phyloP scores from a whole-genome alignment of 2,113 vertebrate species.

The Eulemur rufifrons region DNA sequence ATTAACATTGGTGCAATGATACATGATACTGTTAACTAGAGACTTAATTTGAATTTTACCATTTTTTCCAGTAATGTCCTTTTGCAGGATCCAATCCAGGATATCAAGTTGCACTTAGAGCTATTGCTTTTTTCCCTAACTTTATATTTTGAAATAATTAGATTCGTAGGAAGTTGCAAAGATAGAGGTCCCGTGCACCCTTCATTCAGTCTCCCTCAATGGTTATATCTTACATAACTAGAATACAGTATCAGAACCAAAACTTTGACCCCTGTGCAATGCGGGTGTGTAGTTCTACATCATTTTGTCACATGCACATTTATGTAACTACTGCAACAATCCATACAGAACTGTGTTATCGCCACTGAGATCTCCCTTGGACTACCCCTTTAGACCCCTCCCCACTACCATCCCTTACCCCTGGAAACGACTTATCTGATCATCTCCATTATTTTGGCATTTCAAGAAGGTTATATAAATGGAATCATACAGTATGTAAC shows the following conservation, averaged over 20 bases:
- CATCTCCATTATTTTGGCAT: background rate
- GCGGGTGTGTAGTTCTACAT: background rate
- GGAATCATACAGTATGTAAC: background rate
- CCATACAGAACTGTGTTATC: background rate
- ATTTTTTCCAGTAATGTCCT: background rate
- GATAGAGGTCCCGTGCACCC: background rate
- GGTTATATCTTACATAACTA: background rate
- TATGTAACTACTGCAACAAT: background rate
- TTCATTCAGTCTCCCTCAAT: background rate
- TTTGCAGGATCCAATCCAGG: background rate
- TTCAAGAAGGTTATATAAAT: background rate
- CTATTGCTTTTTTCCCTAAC: background rate
- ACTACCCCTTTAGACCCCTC: background rate
- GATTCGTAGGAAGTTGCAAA: constrained; percentile 30
- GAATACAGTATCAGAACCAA: background rate
- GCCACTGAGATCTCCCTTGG: background rate
- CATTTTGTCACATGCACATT: background rate
- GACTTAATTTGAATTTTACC: background rate
- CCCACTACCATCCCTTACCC: background rate
- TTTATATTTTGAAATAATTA: background rate
- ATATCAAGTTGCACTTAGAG: background rate
- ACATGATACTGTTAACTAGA: background rate
- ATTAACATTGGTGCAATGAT: background rate
- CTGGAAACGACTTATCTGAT: background rate
- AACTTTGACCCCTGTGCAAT: background rate